Evolutionary conservation across 2,113 vertebrate genomes (phyloP).

Genomic region (Sakesphorus luctuosus): DNA sequence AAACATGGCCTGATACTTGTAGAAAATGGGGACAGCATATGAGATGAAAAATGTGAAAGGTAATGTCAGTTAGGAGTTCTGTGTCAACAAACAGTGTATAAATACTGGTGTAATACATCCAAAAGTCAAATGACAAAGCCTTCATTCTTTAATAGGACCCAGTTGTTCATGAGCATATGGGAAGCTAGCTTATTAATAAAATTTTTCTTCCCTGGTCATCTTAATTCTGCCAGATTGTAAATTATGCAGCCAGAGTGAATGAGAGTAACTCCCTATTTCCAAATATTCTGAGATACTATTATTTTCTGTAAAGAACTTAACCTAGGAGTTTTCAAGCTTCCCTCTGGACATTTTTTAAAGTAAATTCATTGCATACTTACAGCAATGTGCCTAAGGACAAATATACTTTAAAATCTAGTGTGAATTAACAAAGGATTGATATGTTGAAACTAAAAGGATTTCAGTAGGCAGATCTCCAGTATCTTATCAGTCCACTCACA

Average conservation of each 20-base stretch:
- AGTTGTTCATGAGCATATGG: slow-evolving; percentile 53
- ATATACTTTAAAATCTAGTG: neutral
- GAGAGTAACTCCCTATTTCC: neutral
- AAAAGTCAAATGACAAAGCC: slow-evolving; percentile 62
- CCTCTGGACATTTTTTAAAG: neutral
- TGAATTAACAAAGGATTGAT: slow-evolving; percentile 6
- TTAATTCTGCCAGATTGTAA: slow-evolving; percentile 25
- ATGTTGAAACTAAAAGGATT: neutral
- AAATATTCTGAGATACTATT: neutral
- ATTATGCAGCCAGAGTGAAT: slow-evolving; percentile 4
- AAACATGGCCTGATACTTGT: neutral
- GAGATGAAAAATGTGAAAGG: slow-evolving; percentile 19
- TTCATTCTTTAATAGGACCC: slow-evolving; percentile 65
- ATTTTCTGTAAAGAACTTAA: neutral
- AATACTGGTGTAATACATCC: slow-evolving; percentile 53
- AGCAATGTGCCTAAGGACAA: neutral
- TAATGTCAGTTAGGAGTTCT: neutral
- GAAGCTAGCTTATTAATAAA: slow-evolving; percentile 48
- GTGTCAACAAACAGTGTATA: slow-evolving; percentile 41
- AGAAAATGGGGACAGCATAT: neutral
- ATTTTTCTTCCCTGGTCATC: slow-evolving; percentile 39
- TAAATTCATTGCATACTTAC: neutral
- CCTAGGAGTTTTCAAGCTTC: neutral
- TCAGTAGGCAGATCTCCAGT: neutral
- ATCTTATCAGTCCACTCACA: neutral